A percentile compares a stretch with the other conserved stretches of the same genome.
These are phyloP conservation scores for Spodoptera exigua DNA, from an alignment of 2,888 invertebrate genomes.

Conservation along the genomic window DNA sequence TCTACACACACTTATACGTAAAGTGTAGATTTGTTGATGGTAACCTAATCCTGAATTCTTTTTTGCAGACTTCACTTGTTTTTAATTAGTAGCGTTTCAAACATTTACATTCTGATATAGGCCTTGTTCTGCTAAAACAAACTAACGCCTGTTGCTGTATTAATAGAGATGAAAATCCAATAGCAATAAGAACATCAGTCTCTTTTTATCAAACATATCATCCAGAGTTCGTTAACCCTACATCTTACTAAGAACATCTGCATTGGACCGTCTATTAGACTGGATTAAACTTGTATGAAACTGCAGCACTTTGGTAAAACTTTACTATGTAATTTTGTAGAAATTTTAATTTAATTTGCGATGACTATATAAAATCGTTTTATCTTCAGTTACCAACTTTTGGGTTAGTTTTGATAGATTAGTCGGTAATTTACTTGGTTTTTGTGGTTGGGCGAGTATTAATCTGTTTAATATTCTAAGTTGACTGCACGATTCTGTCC, in stretches of 20 bases:
- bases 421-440: slow-evolving; percentile 18
- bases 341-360: slow-evolving; percentile 51
- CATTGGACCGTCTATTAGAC: slow-evolving; percentile 25
- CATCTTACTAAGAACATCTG: slow-evolving; percentile 39
- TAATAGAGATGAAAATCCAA: not conserved
- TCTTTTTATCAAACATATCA: not conserved
- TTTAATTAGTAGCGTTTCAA: no score
- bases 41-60: no score
- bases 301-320: slow-evolving; percentile 30
- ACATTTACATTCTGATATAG: no score
- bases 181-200: no score
- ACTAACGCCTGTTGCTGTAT: no score
- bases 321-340: slow-evolving; percentile 38
- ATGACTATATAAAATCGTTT: slow-evolving; percentile 36
- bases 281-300: slow-evolving; percentile 43
- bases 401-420: slow-evolving; percentile 22
- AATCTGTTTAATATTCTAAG: not conserved
- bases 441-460: slow-evolving; percentile 17
- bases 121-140: no score
- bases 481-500: no score
- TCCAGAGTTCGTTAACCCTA: slow-evolving; percentile 19
- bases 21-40: no score
- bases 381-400: slow-evolving; percentile 15
- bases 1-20: no score
- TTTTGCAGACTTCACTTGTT: no score